Base-by-base conservation (phyloP, 1,140 invertebrate species). In the Drosophila ercepeae region DNA sequence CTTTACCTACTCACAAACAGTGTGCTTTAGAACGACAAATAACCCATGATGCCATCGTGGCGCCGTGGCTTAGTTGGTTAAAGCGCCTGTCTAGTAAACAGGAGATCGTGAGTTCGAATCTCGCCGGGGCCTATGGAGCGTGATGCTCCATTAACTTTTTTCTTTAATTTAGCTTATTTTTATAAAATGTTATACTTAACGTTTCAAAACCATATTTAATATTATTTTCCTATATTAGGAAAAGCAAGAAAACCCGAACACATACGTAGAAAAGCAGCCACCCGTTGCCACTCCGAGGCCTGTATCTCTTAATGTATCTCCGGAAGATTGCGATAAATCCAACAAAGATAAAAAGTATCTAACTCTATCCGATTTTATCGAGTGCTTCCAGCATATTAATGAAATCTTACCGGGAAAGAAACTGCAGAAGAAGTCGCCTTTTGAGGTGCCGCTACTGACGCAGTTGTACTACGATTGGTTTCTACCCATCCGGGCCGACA, bases 81-180 rank as follows among this genome's bases (percentile, higher is more conserved):
- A 93, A 93, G 93, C 92, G 92, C 92, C 92, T 93, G 92, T 93
- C 93, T 93, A 93, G 92, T 93, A 93, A 93, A 93, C 93, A 93
- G 93, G 92, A 93, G 92, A 93, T 93, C 92, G 91, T 90, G 92
- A 92, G 92, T 93, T 93, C 93, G 93, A 93, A 93, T 93, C 93
- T 92, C 93, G 92, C 91, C 92, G 92, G 92, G 92, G 92, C 92
- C 92, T 91, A 60, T 44, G 92, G 93, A 92, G n/a, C n/a, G n/a
- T n/a, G n/a, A 92, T 91, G 92, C 92, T 92, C 92, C 92, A 91
- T 91, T 1, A 1, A 3, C 89, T 90, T 19, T 64, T 59, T 57
- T 42, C 46, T 25, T 29, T 7, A 8, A 39, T 5, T 7, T 48
- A 18, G 1, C 23, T 29, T 7, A 6, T 6, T 53, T 23, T 36